Percentiles rank a stretch among this genome's conserved stretches.
Evolutionary conservation across 1,140 invertebrate species (phyloP).

Genomic region (Akabosia matsudoensis): DNA sequence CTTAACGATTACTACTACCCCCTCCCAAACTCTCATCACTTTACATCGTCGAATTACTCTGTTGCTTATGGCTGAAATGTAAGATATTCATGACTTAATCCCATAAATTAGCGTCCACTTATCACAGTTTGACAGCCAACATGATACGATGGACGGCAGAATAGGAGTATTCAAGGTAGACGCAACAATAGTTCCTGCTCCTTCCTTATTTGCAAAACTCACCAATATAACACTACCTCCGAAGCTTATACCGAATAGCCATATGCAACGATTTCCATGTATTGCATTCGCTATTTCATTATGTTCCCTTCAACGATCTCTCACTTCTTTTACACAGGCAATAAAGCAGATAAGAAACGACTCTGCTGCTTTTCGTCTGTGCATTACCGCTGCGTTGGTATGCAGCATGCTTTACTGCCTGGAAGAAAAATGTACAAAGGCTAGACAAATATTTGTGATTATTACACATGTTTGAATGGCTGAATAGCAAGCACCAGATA

Average conservation of each 20-base stretch:
- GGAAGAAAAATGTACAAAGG: conserved; percentile 19
- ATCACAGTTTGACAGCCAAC: conserved; percentile 14
- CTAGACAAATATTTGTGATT: neutral
- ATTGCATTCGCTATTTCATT: neutral
- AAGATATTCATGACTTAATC: neutral
- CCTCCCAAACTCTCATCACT: conserved; percentile 6
- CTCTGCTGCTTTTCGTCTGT: neutral
- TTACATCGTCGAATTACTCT: neutral
- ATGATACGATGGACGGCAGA: neutral
- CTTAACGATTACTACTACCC: neutral
- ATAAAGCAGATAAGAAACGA: neutral
- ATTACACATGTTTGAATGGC: no score
- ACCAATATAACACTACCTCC: neutral
- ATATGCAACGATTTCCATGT: neutral
- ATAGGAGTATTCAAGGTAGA: conserved; percentile 1
- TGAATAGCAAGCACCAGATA: neutral
- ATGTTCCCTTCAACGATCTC: neutral
- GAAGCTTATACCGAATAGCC: neutral
- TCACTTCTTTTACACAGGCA: neutral
- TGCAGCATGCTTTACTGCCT: neutral
- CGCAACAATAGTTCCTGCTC: neutral
- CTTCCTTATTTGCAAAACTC: neutral
- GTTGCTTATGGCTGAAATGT: neutral
- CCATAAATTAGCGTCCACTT: conserved; percentile 17
- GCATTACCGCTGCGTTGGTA: conserved; percentile 8